Percentiles rank a stretch among this genome's conserved stretches.
Conservation (phyloP, 2,888 invertebrate species). For the Andrena haemorrhoa region DNA sequence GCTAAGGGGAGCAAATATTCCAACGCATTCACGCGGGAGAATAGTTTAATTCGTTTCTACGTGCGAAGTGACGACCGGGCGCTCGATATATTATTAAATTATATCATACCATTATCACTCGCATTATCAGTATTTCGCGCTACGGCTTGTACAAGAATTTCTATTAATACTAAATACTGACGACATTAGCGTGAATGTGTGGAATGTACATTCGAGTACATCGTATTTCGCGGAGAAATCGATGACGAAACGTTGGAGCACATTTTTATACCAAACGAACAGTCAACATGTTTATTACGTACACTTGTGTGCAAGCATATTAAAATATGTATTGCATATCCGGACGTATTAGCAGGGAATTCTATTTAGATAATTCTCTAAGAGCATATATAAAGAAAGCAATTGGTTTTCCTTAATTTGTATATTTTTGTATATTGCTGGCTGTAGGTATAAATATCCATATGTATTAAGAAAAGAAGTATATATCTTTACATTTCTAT, state of each 20-base stretch:
- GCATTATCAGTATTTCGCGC: conserved; percentile 13
- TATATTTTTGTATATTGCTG: conserved; percentile 38
- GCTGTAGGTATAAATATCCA: conserved; percentile 11
- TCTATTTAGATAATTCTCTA: not conserved
- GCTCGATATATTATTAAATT: not conserved
- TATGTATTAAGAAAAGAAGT: conserved; percentile 6
- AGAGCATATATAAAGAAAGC: not conserved
- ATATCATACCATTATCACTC: not conserved
- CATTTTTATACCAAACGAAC: conserved; percentile 33
- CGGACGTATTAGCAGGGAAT: conserved; percentile 4
- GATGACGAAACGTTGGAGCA: not conserved
- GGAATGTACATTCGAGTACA: not conserved
- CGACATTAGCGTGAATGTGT: not conserved
- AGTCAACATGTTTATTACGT: conserved; percentile 1
- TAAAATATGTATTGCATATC: conserved; percentile 10
- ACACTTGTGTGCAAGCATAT: not conserved
- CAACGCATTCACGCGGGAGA: not conserved
- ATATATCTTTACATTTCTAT: conserved; percentile 30
- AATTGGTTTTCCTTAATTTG: conserved; percentile 19
- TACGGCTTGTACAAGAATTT: not conserved
- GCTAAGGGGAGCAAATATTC: not conserved
- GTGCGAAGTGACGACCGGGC: not conserved
- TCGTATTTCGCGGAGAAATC: not conserved
- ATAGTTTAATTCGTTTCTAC: conserved; percentile 9
- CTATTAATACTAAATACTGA: not conserved